A percentile compares a stretch with the other conserved stretches of the same genome.
phyloP scores from a whole-genome alignment of 2,888 invertebrate genomes.

The Papilio elwesi region DNA sequence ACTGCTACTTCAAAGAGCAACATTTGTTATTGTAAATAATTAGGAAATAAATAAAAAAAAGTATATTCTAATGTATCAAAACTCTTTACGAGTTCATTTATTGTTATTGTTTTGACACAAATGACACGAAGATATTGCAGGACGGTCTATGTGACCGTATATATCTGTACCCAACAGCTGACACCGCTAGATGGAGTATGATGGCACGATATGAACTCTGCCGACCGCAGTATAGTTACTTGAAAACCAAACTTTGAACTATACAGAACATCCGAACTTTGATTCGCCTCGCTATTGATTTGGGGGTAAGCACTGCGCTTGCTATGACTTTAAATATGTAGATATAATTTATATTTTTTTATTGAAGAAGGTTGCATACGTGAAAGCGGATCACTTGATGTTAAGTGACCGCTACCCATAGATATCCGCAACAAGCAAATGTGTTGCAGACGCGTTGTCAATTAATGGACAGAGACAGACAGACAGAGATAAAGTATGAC shows the following conservation, averaged over 20 bases:
- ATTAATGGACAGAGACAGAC: too few species aligned
- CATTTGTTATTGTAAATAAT: conserved; percentile 21
- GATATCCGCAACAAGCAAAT: too few species aligned
- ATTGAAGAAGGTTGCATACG: too few species aligned
- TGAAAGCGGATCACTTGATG: too few species aligned
- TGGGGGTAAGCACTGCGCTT: neutral
- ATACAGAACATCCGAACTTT: neutral
- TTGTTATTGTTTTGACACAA: neutral
- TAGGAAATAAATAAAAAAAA: conserved; percentile 16
- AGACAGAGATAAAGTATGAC: too few species aligned
- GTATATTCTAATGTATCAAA: neutral
- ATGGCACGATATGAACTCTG: too few species aligned
- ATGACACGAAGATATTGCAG: neutral
- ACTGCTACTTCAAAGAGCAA: conserved; percentile 10
- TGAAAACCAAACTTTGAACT: neutral
- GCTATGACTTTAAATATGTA: neutral
- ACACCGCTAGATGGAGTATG: too few species aligned
- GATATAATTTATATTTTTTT: too few species aligned
- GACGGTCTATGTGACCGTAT: neutral
- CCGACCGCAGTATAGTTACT: neutral
- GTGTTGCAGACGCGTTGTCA: too few species aligned
- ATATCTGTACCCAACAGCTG: neutral
- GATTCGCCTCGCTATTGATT: neutral
- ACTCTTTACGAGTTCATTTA: neutral
- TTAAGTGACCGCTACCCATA: too few species aligned